Conservation (phyloP, 2,888 invertebrate genomes). For the Lacanobia wlatinum region DNA sequence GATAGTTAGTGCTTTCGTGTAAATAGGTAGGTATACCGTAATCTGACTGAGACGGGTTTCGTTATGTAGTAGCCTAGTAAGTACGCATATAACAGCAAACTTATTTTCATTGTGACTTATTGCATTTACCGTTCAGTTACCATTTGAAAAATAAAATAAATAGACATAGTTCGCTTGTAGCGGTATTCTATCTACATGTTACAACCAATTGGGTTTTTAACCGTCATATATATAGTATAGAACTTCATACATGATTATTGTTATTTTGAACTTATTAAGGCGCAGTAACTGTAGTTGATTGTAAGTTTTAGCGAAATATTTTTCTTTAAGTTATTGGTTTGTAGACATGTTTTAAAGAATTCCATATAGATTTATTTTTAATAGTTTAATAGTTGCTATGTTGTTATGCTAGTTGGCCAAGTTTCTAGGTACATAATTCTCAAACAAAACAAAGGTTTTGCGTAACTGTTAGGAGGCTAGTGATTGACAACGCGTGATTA, state of each 20-base stretch:
- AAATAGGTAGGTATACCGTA: conserved; percentile 65
- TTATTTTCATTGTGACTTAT: conserved; percentile 75
- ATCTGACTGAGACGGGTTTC: conserved; percentile 64
- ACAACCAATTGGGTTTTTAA: conserved; percentile 37
- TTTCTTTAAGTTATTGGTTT: background rate
- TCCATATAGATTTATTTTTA: background rate
- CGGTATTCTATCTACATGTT: conserved; percentile 65
- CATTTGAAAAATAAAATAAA: conserved; percentile 75
- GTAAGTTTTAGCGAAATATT: background rate
- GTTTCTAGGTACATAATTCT: background rate
- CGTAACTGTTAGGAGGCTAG: background rate
- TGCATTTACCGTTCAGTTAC: conserved; percentile 77
- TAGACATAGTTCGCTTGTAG: conserved; percentile 67
- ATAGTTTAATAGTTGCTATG: too few species aligned
- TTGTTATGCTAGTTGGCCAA: background rate
- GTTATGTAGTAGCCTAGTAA: conserved; percentile 61
- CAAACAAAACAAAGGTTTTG: too few species aligned
- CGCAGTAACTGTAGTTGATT: background rate
- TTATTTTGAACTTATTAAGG: conserved; percentile 12
- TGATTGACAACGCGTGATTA: conserved; percentile 12
- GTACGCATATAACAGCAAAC: conserved; percentile 64
- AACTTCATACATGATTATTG: conserved; percentile 1
- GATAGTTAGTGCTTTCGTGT: conserved; percentile 58
- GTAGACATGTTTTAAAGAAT: background rate
- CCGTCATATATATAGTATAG: conserved; percentile 1